Evolutionary conservation across 1,140 invertebrate genomes (phyloP).

Genomic region (Zeugodacus cucurbitae): DNA sequence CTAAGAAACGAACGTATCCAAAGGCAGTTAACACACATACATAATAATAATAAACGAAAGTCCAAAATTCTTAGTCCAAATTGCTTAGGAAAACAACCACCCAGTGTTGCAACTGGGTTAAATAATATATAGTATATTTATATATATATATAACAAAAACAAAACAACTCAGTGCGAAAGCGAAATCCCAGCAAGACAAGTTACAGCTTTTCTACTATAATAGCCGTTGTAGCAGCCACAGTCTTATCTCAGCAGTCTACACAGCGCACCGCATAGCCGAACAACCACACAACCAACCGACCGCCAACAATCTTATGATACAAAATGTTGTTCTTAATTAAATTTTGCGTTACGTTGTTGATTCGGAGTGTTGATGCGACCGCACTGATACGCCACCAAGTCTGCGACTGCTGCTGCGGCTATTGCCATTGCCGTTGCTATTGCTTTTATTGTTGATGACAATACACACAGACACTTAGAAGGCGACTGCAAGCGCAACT

Average conservation of each 20-base stretch:
- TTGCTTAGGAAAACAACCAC: too few species aligned
- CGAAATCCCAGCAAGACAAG: not conserved
- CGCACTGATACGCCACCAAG: slow-evolving; percentile 29
- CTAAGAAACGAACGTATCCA: too few species aligned
- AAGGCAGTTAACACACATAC: too few species aligned
- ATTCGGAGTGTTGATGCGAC: slow-evolving; percentile 35
- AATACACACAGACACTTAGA: not conserved
- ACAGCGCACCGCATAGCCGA: not conserved
- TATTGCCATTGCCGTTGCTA: not conserved
- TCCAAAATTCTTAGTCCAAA: too few species aligned
- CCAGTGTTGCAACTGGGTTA: too few species aligned
- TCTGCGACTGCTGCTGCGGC: not conserved
- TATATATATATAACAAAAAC: too few species aligned
- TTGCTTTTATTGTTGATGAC: not conserved
- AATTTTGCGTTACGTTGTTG: slow-evolving; percentile 39
- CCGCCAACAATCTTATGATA: not conserved
- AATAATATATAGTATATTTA: too few species aligned
- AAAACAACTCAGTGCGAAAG: not conserved
- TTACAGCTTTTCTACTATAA: not conserved
- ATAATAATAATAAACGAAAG: too few species aligned
- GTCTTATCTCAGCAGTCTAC: not conserved
- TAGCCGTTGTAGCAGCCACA: not conserved
- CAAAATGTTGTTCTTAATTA: slow-evolving; percentile 35
- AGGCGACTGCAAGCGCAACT: not conserved
- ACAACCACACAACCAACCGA: not conserved